Base-by-base conservation (phyloP, 2,888 invertebrate species). In the Trachelus iudaicus region DNA sequence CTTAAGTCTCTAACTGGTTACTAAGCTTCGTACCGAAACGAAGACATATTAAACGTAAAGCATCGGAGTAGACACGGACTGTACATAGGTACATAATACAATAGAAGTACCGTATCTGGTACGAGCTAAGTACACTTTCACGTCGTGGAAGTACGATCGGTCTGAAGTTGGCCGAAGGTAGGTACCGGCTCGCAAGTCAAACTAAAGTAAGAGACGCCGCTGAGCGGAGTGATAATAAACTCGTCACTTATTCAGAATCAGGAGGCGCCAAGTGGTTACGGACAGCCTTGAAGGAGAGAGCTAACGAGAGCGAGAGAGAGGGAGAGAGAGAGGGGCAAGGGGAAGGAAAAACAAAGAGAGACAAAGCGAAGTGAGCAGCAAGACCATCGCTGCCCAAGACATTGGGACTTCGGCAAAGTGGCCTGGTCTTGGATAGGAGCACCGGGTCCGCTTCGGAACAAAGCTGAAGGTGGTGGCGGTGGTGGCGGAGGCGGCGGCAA, bases 211-310 rank as follows among this genome's bases (percentile, higher is more conserved):
- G 77, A 75, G 78, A 81, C 80, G 71, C 31, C 31, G 71, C 56
- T 23, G 6, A 56, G 71, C 71, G 73, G 79, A 78, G 78, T 80
- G 77, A 79, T 81, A 84, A 85, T 87, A 82, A 84, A 85, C 84
- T 85, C 81, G 85, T 85, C 80, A 82, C 76, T 82, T 81, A 80
- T 82, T 79, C 81, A 81, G 82, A 85, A 84, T 81, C 81, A 82
- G 82, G 81, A 9, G 79, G 82, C 85, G 82, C 82, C 83, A 81
- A 85, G 83, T 83, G 84, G 81, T 76, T 78, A 79, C 78, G 81
- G 34, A 74, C 83, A 83, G 77, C 79, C 78, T 79, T 75, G 75
- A 76, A 73, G 56, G 56, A 23, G 56, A 56, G 75, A 81, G 79
- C 77, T 12, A 76, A 75, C 30, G 80, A 71, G 75, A 81, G 77